These are phyloP conservation scores for Eclectus roratus DNA, from an alignment of 2,113 vertebrate species.

Conservation along the genomic window DNA sequence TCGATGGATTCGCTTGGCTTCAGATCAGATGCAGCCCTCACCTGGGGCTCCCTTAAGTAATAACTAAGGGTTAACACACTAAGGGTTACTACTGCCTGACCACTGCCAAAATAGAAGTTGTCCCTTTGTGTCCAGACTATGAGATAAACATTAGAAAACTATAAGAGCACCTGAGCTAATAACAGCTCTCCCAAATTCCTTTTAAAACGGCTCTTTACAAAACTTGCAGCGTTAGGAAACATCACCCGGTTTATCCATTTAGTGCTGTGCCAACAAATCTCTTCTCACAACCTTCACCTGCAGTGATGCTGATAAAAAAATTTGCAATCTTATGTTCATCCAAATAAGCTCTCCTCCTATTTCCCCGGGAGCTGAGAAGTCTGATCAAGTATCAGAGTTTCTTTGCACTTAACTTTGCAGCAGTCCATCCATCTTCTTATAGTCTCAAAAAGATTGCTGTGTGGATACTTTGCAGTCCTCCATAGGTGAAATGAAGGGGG, in stretches of 20 bases:
- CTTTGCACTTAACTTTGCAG: neutral
- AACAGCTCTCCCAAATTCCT: neutral
- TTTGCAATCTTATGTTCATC: neutral
- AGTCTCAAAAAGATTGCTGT: neutral
- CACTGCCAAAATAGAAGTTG: neutral
- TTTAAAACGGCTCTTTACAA: neutral
- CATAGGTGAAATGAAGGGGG: neutral
- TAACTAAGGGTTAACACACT: neutral
- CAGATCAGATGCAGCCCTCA: neutral
- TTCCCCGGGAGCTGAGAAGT: neutral
- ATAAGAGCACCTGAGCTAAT: neutral
- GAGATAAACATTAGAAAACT: neutral
- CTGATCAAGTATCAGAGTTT: neutral
- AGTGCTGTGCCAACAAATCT: neutral
- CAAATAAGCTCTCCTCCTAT: neutral
- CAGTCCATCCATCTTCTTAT: neutral
- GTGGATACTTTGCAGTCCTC: neutral
- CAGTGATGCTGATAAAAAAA: slow-evolving; percentile 5
- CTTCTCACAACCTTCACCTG: slow-evolving; percentile 24
- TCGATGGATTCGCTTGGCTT: neutral
- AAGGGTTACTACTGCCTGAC: neutral
- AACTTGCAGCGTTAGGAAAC: neutral
- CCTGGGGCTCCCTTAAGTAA: neutral
- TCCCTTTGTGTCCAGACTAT: neutral
- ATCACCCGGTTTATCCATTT: neutral